These are phyloP conservation scores for Invenusta paracnida DNA, from an alignment of 2,888 invertebrate species.

Conservation along the genomic window DNA sequence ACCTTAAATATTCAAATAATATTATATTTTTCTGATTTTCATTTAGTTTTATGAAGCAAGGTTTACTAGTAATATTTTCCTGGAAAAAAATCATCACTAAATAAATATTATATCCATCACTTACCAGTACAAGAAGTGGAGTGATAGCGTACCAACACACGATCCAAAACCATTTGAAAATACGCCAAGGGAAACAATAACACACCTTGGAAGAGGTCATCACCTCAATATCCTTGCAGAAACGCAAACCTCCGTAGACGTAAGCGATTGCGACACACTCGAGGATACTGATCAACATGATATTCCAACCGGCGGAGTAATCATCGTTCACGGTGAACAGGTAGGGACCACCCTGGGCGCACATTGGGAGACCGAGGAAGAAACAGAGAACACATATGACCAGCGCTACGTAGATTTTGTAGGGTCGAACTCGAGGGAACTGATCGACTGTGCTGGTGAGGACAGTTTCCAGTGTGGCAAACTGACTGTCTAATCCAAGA, in stretches of 20 bases:
- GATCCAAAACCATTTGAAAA: conserved; percentile 47
- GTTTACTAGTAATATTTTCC: no score
- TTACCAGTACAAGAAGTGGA: neutral
- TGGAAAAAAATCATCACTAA: no score
- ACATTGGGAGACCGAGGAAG: neutral
- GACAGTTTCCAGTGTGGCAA: neutral
- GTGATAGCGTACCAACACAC: conserved; percentile 30
- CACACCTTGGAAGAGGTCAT: conserved; percentile 52
- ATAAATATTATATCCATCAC: neutral
- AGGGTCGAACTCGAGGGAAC: neutral
- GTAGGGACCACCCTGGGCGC: conserved; percentile 50
- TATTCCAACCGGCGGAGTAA: conserved; percentile 57
- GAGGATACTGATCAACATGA: conserved; percentile 68
- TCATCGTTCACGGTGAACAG: conserved; percentile 55
- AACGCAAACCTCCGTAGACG: conserved; percentile 62
- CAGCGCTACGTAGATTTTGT: neutral
- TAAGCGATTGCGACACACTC: conserved; percentile 71
- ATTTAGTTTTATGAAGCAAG: no score
- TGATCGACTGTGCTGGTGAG: neutral
- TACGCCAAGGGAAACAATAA: conserved; percentile 50
- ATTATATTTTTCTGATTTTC: no score
- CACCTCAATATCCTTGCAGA: conserved; percentile 52
- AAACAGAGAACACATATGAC: neutral
- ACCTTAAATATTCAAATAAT: no score
- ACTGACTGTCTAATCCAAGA: neutral